Conservation (phyloP, 1,140 invertebrate genomes). For the Lepidurus couesii region DNA sequence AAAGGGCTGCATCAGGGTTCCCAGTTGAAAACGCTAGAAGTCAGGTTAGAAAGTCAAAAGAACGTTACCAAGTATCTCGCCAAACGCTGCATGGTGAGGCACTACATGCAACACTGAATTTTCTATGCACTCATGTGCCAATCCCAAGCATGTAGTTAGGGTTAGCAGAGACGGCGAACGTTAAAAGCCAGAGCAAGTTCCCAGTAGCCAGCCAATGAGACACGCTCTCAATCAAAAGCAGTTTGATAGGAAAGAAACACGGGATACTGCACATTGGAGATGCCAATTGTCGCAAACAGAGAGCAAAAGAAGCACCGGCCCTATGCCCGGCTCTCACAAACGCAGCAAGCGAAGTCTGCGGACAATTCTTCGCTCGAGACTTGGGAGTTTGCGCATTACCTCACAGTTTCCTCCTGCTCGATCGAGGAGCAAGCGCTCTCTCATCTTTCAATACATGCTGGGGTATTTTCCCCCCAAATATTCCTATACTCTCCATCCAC, state of each 20-base stretch:
- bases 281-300: neutral
- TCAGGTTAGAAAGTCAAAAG: neutral
- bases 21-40: neutral
- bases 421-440: neutral
- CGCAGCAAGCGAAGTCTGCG: constrained; percentile 4
- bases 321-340: neutral
- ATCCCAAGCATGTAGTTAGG: too few relatives aligned
- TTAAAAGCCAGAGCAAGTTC: neutral
- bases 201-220: neutral
- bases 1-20: too few relatives aligned
- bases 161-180: too few relatives aligned
- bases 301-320: neutral
- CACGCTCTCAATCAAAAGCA: too few relatives aligned
- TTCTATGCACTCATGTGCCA: neutral
- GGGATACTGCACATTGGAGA: neutral
- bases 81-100: neutral
- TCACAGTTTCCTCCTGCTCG: neutral
- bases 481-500: too few relatives aligned
- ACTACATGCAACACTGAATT: neutral
- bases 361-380: neutral
- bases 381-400: neutral
- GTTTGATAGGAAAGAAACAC: neutral
- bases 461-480: too few relatives aligned
- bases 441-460: constrained; percentile 2
- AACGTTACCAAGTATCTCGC: constrained; percentile 3